These are phyloP conservation scores for Rhagonycha lutea DNA, from an alignment of 2,888 invertebrate species.

Conservation along the genomic window DNA sequence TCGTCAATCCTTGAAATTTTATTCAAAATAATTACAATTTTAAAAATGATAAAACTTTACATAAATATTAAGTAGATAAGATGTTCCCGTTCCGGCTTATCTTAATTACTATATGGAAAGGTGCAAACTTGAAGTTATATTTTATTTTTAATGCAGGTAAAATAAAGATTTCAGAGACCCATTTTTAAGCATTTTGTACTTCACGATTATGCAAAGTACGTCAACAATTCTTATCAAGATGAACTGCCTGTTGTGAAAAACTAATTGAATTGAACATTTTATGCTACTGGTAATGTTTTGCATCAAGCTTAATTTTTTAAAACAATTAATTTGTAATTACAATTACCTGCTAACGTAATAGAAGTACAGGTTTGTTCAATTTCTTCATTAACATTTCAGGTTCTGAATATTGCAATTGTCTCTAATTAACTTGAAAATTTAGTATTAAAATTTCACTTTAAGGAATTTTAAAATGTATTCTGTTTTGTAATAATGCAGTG, in stretches of 20 bases:
- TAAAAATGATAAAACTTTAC: neutral
- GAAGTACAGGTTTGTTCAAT: neutral
- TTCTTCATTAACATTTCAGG: neutral
- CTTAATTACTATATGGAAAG: neutral
- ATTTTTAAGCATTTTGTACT: neutral
- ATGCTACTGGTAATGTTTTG: neutral
- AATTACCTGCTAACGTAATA: neutral
- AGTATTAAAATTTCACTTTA: neutral
- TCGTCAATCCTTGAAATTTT: neutral
- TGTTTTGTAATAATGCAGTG: neutral
- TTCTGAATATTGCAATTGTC: neutral
- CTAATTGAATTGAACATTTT: neutral
- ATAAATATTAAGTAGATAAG: neutral
- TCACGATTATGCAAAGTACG: neutral
- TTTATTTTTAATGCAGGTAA: neutral
- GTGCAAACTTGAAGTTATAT: neutral
- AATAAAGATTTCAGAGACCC: neutral
- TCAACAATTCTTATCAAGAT: neutral
- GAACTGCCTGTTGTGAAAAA: neutral
- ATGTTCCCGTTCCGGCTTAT: neutral
- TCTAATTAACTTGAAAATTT: neutral
- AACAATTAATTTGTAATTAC: neutral
- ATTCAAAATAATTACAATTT: neutral
- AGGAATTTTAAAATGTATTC: neutral
- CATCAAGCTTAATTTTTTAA: neutral